A percentile compares a stretch with the other conserved stretches of the same genome.
phyloP scores from a whole-genome alignment of 2,113 vertebrate species.

The Eleginops maclovinus region DNA sequence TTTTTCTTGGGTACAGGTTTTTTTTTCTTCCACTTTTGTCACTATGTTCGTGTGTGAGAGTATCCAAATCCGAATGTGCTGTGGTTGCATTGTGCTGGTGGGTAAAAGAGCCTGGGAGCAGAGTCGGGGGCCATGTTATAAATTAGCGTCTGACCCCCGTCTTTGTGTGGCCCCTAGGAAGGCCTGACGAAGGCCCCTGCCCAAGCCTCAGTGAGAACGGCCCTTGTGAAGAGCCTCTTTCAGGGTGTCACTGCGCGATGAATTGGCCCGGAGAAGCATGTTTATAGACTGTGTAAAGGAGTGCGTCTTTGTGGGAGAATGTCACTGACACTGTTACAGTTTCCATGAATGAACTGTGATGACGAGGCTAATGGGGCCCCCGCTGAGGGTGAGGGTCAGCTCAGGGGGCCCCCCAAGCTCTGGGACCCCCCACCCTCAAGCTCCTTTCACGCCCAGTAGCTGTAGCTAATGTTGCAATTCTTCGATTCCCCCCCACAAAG shows the following conservation, averaged over 20 bases:
- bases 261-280: conserved; percentile 88
- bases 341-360: conserved; percentile 91
- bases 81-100: conserved; percentile 60
- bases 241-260: conserved; percentile 86
- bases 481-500: conserved; percentile 84
- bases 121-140: conserved; percentile 79
- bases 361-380: conserved; percentile 89
- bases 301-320: conserved; percentile 92
- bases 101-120: conserved; percentile 82
- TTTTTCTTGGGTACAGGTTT: background rate
- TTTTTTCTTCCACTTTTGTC: background rate
- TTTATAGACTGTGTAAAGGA: conserved; percentile 96
- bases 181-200: conserved; percentile 70
- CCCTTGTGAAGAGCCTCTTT: conserved; percentile 83
- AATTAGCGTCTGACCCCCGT: conserved; percentile 83
- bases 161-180: conserved; percentile 80
- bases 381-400: conserved; percentile 78
- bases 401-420: conserved; percentile 32
- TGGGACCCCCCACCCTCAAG: conserved; percentile 90
- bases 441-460: conserved; percentile 89
- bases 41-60: conserved; percentile 11
- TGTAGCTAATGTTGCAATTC: conserved; percentile 94
- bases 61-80: conserved; percentile 37
- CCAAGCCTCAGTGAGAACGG: conserved; percentile 76
- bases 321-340: conserved; percentile 91